Evolutionary conservation across 2,888 invertebrate genomes (phyloP).

Genomic region (Thymelicus acteon): DNA sequence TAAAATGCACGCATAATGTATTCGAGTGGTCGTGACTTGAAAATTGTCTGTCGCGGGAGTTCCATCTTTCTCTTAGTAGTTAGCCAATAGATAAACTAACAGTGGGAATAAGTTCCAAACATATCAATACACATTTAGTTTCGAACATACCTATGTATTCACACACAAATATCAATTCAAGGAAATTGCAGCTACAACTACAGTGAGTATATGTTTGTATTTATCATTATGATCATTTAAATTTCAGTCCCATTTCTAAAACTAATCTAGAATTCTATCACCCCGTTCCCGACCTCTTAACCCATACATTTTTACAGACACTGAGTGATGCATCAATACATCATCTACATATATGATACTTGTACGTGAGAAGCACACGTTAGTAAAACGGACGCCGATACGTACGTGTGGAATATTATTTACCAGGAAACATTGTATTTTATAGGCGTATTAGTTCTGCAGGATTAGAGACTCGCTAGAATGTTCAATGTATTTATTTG

Average conservation of each 20-base stretch:
- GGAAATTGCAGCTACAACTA: too few species aligned
- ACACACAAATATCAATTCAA: too few species aligned
- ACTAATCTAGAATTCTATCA: too few species aligned
- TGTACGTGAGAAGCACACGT: constrained; percentile 35
- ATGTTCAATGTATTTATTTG: too few species aligned
- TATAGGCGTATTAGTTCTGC: not conserved
- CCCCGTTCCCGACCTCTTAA: constrained; percentile 46
- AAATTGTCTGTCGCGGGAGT: not conserved
- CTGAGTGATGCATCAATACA: constrained; percentile 60
- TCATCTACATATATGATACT: constrained; percentile 40
- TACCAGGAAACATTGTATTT: constrained; percentile 10
- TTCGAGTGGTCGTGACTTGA: constrained; percentile 5
- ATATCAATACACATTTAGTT: too few species aligned
- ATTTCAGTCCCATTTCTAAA: too few species aligned
- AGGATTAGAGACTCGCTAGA: not conserved
- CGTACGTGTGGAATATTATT: constrained; percentile 7
- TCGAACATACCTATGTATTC: too few species aligned
- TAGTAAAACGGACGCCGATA: constrained; percentile 13
- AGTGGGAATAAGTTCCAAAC: too few species aligned
- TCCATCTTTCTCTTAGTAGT: constrained; percentile 45
- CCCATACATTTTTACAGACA: constrained; percentile 47
- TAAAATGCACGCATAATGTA: not conserved
- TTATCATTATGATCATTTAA: too few species aligned
- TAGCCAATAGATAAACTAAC: too few species aligned
- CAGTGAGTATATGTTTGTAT: too few species aligned